These are phyloP conservation scores for Holothuria leucospilota DNA, from an alignment of 53 echinoderm and acorn worm genomes.

Conservation along the genomic window DNA sequence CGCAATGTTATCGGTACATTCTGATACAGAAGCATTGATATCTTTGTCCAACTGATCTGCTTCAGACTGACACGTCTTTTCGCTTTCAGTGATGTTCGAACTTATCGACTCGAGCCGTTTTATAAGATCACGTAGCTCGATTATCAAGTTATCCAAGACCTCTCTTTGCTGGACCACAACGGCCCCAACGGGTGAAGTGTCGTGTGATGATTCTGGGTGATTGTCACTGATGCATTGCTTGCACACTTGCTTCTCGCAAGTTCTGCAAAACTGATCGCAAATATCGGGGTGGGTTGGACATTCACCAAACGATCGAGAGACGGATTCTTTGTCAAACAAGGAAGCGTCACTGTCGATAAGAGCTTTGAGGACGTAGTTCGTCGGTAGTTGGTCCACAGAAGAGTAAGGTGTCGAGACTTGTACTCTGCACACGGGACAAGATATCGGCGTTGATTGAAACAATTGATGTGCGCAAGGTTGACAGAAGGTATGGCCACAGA, in stretches of 20 bases:
- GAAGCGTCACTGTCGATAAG: background rate
- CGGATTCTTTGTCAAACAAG: background rate
- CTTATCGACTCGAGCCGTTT: background rate
- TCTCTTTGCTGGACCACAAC: background rate
- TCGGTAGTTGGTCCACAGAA: background rate
- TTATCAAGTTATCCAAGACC: background rate
- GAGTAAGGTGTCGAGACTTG: background rate
- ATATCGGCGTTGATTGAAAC: background rate
- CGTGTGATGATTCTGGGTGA: background rate
- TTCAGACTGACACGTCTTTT: background rate
- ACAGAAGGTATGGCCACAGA: slow-evolving; percentile 16
- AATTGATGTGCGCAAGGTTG: background rate
- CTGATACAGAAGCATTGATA: background rate
- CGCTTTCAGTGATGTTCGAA: background rate
- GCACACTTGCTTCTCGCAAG: background rate
- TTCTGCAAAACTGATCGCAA: slow-evolving; percentile 7
- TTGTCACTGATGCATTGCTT: background rate
- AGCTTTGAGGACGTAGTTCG: background rate
- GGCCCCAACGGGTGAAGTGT: background rate
- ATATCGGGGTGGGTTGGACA: background rate
- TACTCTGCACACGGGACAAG: background rate
- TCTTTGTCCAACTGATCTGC: background rate
- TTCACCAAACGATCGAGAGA: background rate
- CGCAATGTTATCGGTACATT: background rate
- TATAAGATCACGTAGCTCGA: background rate